phyloP scores from a whole-genome alignment of 2,888 invertebrate species.

The Marronus borbonicus region DNA sequence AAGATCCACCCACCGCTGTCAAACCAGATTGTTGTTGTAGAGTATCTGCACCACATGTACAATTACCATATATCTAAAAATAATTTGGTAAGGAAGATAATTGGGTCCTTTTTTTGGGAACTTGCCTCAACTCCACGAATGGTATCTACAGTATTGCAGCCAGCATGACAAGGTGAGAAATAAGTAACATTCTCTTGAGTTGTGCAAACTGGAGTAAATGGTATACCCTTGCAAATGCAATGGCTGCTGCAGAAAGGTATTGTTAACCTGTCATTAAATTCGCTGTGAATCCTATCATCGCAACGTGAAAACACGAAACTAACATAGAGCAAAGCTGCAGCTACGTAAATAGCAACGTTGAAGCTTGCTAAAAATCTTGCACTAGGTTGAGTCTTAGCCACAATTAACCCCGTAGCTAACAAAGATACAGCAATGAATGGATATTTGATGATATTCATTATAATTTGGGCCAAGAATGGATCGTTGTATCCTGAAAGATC shows the following conservation, averaged over 20 bases:
- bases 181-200: slow-evolving; percentile 73
- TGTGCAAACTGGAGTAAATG: slow-evolving; percentile 79
- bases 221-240: slow-evolving; percentile 72
- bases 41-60: slow-evolving; percentile 70
- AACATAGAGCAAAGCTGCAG: slow-evolving; percentile 71
- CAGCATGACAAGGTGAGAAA: slow-evolving; percentile 84
- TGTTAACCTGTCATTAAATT: slow-evolving; percentile 68
- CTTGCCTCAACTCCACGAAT: slow-evolving; percentile 69
- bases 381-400: slow-evolving; percentile 72
- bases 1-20: slow-evolving; percentile 73
- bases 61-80: slow-evolving; percentile 71
- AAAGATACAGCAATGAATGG: slow-evolving; percentile 73
- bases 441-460: slow-evolving; percentile 74
- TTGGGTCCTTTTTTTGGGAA: not conserved
- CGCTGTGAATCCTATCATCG: slow-evolving; percentile 70
- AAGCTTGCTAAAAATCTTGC: slow-evolving; percentile 72
- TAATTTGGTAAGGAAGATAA: not conserved
- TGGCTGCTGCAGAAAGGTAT: slow-evolving; percentile 73
- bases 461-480: slow-evolving; percentile 72
- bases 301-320: slow-evolving; percentile 64
- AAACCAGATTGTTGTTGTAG: slow-evolving; percentile 56
- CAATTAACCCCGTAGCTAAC: slow-evolving; percentile 73
- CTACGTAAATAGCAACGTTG: slow-evolving; percentile 69
- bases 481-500: slow-evolving; percentile 72
- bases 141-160: slow-evolving; percentile 72